Conservation (phyloP, 2,888 invertebrate species). For the Monopis laevigella region DNA sequence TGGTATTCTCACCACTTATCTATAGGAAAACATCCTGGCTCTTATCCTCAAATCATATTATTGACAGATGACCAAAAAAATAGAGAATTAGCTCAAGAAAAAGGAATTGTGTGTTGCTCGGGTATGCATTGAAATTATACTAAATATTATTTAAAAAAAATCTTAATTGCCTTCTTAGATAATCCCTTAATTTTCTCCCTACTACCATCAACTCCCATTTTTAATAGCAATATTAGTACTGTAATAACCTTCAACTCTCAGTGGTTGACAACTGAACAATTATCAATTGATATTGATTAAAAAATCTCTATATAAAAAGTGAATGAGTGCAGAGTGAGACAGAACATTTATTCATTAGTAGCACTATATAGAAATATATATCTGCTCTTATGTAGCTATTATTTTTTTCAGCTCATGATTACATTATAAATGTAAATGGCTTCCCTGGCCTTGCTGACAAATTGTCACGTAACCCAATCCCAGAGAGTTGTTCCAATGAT, state of each 20-base stretch:
- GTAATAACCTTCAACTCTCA: too few relatives aligned
- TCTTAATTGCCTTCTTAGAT: too few relatives aligned
- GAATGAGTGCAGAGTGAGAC: too few relatives aligned
- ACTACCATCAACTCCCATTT: too few relatives aligned
- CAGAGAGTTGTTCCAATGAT: slow-evolving; percentile 66
- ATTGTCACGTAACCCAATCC: slow-evolving; percentile 74
- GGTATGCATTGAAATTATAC: slow-evolving; percentile 57
- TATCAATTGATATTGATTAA: too few relatives aligned
- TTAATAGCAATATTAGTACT: too few relatives aligned
- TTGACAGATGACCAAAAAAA: slow-evolving; percentile 88
- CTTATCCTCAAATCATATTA: slow-evolving; percentile 72
- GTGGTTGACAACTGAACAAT: too few relatives aligned
- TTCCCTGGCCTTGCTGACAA: slow-evolving; percentile 82
- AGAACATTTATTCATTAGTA: too few relatives aligned
- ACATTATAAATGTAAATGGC: slow-evolving; percentile 77
- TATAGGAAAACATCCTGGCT: slow-evolving; percentile 29
- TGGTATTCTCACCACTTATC: slow-evolving; percentile 87
- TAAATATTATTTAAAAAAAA: not conserved
- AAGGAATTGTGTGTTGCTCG: slow-evolving; percentile 75
- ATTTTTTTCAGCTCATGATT: slow-evolving; percentile 71
- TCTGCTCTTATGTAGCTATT: not conserved
- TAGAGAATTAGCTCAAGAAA: slow-evolving; percentile 73
- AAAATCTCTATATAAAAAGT: too few relatives aligned
- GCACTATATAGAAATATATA: not conserved
- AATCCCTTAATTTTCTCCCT: too few relatives aligned